phyloP scores from a whole-genome alignment of 2,888 invertebrate genomes.

The Perizoma affinitatum region DNA sequence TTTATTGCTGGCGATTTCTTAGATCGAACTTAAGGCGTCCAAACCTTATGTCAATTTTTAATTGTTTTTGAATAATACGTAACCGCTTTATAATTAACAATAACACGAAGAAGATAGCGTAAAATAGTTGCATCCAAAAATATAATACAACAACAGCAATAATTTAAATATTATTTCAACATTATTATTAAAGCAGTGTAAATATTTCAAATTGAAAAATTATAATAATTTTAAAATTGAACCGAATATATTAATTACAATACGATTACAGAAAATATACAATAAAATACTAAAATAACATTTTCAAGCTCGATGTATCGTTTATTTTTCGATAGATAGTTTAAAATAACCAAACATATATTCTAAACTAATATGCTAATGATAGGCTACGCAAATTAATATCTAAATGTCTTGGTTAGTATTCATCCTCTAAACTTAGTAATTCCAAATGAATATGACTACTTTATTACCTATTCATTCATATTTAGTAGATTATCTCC shows the following conservation, averaged over 20 bases:
- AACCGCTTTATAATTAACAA: slow-evolving; percentile 61
- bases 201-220: slow-evolving; percentile 78
- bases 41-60: slow-evolving; percentile 41
- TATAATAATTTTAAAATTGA: slow-evolving; percentile 73
- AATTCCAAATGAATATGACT: slow-evolving; percentile 66
- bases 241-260: slow-evolving; percentile 60
- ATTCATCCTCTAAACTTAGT: slow-evolving; percentile 84
- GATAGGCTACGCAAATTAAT: slow-evolving; percentile 69
- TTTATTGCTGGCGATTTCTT: slow-evolving; percentile 36
- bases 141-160: slow-evolving; percentile 79
- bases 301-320: slow-evolving; percentile 79
- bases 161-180: slow-evolving; percentile 76
- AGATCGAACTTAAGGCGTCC: slow-evolving; percentile 38
- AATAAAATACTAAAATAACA: slow-evolving; percentile 77
- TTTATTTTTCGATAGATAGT: slow-evolving; percentile 62
- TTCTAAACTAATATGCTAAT: slow-evolving; percentile 72
- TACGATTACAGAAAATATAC: slow-evolving; percentile 75
- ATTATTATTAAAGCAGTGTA: slow-evolving; percentile 80
- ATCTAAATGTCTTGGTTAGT: slow-evolving; percentile 66
- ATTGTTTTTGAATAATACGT: slow-evolving; percentile 43
- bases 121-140: slow-evolving; percentile 81
- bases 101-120: slow-evolving; percentile 72
- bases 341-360: slow-evolving; percentile 48
- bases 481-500: slow-evolving; percentile 46
- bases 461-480: slow-evolving; percentile 61